A percentile compares a stretch with the other conserved stretches of the same genome.
Conservation (phyloP, 2,888 invertebrate genomes). For the Lacanobia wlatinum region DNA sequence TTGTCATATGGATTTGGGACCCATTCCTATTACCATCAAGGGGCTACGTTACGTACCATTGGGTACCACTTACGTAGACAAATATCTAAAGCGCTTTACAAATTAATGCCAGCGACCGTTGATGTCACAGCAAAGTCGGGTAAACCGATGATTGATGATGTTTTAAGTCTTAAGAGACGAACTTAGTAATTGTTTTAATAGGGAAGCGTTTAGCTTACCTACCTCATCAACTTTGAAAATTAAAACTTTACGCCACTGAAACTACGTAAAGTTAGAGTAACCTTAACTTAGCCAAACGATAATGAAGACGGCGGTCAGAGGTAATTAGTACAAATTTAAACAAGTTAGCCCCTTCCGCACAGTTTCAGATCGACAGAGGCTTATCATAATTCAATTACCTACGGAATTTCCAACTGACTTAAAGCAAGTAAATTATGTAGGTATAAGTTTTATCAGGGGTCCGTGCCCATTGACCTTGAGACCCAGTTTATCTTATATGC, state of each 20-base stretch:
- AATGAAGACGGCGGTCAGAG: conserved; percentile 31
- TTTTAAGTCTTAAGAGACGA: not conserved
- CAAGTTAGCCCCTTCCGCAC: conserved; percentile 31
- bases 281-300: conserved; percentile 10
- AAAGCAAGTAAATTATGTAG: not conserved
- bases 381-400: conserved; percentile 14
- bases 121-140: not conserved
- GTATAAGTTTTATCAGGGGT: not conserved
- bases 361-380: conserved; percentile 19
- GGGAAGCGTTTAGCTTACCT: not conserved
- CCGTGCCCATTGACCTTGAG: too few species aligned
- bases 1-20: too few species aligned
- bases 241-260: conserved; percentile 18
- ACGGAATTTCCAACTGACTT: not conserved
- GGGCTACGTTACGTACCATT: too few species aligned
- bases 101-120: not conserved
- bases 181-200: conserved; percentile 22
- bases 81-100: not conserved
- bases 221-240: conserved; percentile 4
- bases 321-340: conserved; percentile 32
- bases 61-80: not conserved
- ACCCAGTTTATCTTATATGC: too few species aligned
- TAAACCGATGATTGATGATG: conserved; percentile 11
- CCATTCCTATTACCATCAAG: too few species aligned
- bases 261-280: conserved; percentile 24